Evolutionary conservation across 2,888 invertebrate genomes (phyloP).

Genomic region (Dynastes hyllus): DNA sequence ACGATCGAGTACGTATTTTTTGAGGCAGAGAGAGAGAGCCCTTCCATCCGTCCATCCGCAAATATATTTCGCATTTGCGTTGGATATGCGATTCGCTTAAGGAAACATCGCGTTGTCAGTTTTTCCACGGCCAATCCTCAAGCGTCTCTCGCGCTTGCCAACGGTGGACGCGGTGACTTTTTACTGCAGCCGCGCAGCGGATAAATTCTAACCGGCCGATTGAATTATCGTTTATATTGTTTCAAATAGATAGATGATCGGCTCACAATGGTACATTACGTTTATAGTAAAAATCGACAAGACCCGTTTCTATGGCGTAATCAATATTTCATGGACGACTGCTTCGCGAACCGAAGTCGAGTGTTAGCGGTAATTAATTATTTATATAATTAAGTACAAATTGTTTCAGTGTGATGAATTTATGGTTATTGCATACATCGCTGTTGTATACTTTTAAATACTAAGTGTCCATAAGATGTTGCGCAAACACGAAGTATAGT

Average conservation of each 20-base stretch:
- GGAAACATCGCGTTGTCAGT: constrained; percentile 21
- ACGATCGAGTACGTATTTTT: neutral
- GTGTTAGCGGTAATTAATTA: too few species aligned
- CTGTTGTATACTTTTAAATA: too few species aligned
- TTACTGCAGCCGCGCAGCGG: constrained; percentile 38
- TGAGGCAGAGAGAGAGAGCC: neutral
- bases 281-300: constrained; percentile 14
- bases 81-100: constrained; percentile 27
- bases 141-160: too few species aligned
- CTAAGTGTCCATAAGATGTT: too few species aligned
- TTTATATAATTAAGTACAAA: too few species aligned
- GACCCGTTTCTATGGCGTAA: too few species aligned
- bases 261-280: constrained; percentile 28
- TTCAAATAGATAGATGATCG: constrained; percentile 14
- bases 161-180: neutral
- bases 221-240: constrained; percentile 50
- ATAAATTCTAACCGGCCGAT: constrained; percentile 45
- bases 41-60: neutral
- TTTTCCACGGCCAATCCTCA: neutral
- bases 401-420: too few species aligned
- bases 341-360: too few species aligned
- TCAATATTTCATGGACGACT: too few species aligned
- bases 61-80: constrained; percentile 20
- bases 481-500: too few species aligned
- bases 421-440: too few species aligned